Percentiles rank a stretch among this genome's conserved stretches.
Evolutionary conservation across 2,113 vertebrate genomes (phyloP).

Genomic region (Tragulus kanchil): DNA sequence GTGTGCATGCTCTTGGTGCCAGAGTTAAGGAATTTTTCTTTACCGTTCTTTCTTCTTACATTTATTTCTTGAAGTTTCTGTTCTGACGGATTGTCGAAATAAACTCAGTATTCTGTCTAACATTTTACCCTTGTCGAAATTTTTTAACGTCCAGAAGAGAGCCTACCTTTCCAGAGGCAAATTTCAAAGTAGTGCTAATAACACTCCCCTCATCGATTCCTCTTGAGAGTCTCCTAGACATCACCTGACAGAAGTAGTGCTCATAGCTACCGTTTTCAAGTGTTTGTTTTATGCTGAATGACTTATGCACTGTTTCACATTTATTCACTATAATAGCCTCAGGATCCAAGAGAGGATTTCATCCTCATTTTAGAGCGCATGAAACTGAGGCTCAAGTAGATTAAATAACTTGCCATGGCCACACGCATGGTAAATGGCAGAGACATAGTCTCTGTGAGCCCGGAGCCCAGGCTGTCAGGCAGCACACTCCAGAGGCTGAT

Average conservation of each 20-base stretch:
- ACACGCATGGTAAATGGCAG: background rate
- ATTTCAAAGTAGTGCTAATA: background rate
- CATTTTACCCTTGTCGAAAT: conserved; percentile 17
- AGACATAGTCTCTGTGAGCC: background rate
- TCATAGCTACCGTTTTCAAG: background rate
- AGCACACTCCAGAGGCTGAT: background rate
- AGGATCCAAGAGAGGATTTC: background rate
- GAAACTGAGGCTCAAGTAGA: background rate
- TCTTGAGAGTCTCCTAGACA: background rate
- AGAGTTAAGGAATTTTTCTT: conserved; percentile 30
- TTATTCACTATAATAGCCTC: background rate
- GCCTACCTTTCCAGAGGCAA: background rate
- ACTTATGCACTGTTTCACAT: background rate
- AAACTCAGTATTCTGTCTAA: background rate
- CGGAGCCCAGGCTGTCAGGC: background rate
- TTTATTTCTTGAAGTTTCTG: conserved; percentile 23
- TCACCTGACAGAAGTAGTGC: background rate
- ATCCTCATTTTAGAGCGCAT: background rate
- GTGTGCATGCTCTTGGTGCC: background rate
- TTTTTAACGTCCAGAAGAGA: too few species aligned
- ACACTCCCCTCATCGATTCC: background rate
- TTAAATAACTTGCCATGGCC: background rate
- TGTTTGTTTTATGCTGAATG: background rate
- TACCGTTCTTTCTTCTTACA: background rate
- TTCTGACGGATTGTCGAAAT: background rate